Evolutionary conservation across 2,113 vertebrate genomes (phyloP), one percentile per base, ranked within the genome.

Genomic region (Cacatua alba): DNA sequence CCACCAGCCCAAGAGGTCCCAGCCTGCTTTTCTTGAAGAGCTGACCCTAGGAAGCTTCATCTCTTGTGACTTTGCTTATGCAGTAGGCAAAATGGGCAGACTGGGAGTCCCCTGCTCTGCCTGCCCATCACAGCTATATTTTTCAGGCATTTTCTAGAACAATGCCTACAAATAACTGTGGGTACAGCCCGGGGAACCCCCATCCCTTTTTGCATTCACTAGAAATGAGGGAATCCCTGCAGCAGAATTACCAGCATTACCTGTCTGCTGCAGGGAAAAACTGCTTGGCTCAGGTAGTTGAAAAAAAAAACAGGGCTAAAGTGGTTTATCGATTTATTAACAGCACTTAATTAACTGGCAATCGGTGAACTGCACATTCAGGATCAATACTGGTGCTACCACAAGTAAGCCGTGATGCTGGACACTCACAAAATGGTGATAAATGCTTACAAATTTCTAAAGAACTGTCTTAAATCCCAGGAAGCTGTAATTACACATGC

Each of bases 261-360:
- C 46, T 0, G 0, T 44, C 43, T 44, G 59, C 65, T 67, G 46
- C 64, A 67, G 41, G 35, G 35, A 11, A 35, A 78, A 39, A 4
- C 9, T 51, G 24, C 44, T 51, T 55, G 25, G 35, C 64, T 82
- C 41, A 8, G 4, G 2, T 11, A 28, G 28, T 55, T 87, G 31
- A 39, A 17, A 82, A 55, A 55, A 20, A 28, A 85, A 71, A 62
- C 20, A 28, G 46, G 31, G 46, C 20, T 88, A 46, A 81, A 62
- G 80, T 18, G 59, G 33, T 62, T 67, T 86, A 92, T 85, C 0
- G 64, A 77, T 88, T 77, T 55, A 85, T 89, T 92, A 89, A 67
- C 70, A 64, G 23, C 72, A 39, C 33, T 89, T 92, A 85, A 94
- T 94, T 81, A 94, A 85, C 31, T 52, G 51, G 63, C 46, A 88